Percentiles rank a stretch among this genome's conserved stretches.
phyloP scores from a whole-genome alignment of 2,113 vertebrate genomes.

The Poeciliopsis prolifica region DNA sequence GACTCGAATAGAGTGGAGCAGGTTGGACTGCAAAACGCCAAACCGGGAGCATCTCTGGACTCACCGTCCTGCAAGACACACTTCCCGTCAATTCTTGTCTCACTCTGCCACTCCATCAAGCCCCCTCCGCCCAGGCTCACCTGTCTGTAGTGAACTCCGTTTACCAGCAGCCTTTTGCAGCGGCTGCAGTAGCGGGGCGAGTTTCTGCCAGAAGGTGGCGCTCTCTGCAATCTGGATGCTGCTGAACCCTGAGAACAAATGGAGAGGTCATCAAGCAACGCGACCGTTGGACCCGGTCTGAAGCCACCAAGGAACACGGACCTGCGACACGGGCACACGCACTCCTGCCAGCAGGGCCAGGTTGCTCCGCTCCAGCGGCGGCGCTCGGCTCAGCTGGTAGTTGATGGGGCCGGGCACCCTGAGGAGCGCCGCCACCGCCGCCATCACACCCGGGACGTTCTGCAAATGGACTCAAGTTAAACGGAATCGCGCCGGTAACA shows the following conservation, averaged over 20 bases:
- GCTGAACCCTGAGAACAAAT: slow-evolving; percentile 29
- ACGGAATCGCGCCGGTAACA: too few species aligned
- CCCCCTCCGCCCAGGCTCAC: not conserved
- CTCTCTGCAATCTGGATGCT: slow-evolving; percentile 31
- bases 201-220: slow-evolving; percentile 16
- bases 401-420: slow-evolving; percentile 85
- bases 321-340: slow-evolving; percentile 63
- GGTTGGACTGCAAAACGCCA: slow-evolving; percentile 93
- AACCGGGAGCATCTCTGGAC: slow-evolving; percentile 25
- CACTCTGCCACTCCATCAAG: not conserved
- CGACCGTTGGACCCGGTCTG: too few species aligned
- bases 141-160: slow-evolving; percentile 82
- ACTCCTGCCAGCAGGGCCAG: slow-evolving; percentile 81
- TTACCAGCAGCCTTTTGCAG: slow-evolving; percentile 93
- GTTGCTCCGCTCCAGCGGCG: slow-evolving; percentile 62
- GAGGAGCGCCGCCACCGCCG: slow-evolving; percentile 89
- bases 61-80: slow-evolving; percentile 65
- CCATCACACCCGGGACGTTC: slow-evolving; percentile 89
- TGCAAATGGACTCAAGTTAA: slow-evolving; percentile 47
- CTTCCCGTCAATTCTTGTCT: slow-evolving; percentile 16
- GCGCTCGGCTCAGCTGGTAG: slow-evolving; percentile 82
- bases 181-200: slow-evolving; percentile 86
- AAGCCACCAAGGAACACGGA: not conserved
- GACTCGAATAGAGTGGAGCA: slow-evolving; percentile 85
- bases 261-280: not conserved